Base-by-base conservation (phyloP, 2,797 vertebrate genomes). In the Tiaroga cobitis region DNA sequence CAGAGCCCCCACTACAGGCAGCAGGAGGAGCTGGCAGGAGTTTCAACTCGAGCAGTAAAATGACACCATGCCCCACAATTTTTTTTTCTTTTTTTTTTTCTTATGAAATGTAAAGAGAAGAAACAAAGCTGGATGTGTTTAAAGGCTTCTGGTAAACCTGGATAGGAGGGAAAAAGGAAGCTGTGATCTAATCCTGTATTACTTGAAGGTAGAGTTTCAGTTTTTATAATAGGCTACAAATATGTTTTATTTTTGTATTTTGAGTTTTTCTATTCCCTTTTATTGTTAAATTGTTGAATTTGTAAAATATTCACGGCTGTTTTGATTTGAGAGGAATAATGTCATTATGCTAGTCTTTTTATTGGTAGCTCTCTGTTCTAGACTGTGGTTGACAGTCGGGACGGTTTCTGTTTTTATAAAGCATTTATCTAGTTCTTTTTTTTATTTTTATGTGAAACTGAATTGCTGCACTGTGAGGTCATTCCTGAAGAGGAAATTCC, bases 1-100 rank as follows among this genome's bases (percentile, higher is more conserved):
- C 85, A 90, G 89, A 59, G 26, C 32, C 74, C 54, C 49, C 70
- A 39, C n/a, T 80, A 34, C 34, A 82, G 80, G 81, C 56, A 61
- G 88, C 91, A 90, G 89, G 89, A 92, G 91, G 92, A 92, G 90
- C 88, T 93, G 92, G 90, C 90, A 91, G 90, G 88, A 88, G 72
- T 88, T 86, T 73, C 87, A 67, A 91, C 91, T 90, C 88, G 32
- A 83, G 91, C 90, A 92, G 93, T 93, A 93, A 94, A 95, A 92
- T 93, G 93, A 93, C 92, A 93, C 91, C 92, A 86, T 92, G 91
- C 92, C 92, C 90, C 93, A 93, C 91, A 90, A 90, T 92, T 94
- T 76, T 83, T 94, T 93, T 92, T 93, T 86, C 87, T 90, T 94
- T 61, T 88, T 89, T 43, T 72, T 68, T 88, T 94, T 72, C 92